Base-by-base conservation (phyloP, 2,797 vertebrate genomes). In the Pteronotus mesoamericanus region DNA sequence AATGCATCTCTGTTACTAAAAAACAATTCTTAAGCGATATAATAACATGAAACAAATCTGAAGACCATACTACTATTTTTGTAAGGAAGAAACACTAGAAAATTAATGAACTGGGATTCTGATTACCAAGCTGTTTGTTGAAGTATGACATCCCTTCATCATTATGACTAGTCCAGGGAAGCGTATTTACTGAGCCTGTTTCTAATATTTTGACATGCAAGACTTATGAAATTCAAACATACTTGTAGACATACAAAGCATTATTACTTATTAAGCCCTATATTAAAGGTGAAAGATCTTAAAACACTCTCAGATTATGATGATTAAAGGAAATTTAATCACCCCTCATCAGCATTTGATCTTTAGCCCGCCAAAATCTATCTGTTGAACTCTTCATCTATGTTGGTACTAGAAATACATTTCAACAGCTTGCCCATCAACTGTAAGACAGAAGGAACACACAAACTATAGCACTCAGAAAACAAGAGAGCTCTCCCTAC, bases 151-250 rank as follows among this genome's bases (percentile, higher is more conserved):
- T 93, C 86, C 61, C 61, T 74, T 95, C 94, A 95, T 96, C 94
- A 93, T 74, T 53, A 64, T 51, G 44, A 78, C 75, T 72, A 21
- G 82, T 46, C 94, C 66, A 64, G 42, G 68, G 87, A 89, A 82
- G 66, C 5, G 0, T 82, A 93, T 90, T 94, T 95, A 91, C 90
- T 37, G 79, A 95, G 77, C 86, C 90, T 39, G n/a, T 85, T 94
- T 95, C 78, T 93, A 15, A 22, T 94, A 97, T 96, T 96, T 94
- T 97, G 96, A 96, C 96, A 96, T 71, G 97, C 79, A 94, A 51
- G 92, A 92, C 91, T 96, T 96, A 95, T 93, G 95, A 97, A 95
- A 96, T 91, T 96, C 95, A 97, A 96, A 97, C 89, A 96, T 66
- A 91, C 86, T 66, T 93, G 89, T 46, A 96, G 96, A 68, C 87